Base-by-base conservation (phyloP, 1,140 invertebrate genomes). In the Calliopsis andreniformis region DNA sequence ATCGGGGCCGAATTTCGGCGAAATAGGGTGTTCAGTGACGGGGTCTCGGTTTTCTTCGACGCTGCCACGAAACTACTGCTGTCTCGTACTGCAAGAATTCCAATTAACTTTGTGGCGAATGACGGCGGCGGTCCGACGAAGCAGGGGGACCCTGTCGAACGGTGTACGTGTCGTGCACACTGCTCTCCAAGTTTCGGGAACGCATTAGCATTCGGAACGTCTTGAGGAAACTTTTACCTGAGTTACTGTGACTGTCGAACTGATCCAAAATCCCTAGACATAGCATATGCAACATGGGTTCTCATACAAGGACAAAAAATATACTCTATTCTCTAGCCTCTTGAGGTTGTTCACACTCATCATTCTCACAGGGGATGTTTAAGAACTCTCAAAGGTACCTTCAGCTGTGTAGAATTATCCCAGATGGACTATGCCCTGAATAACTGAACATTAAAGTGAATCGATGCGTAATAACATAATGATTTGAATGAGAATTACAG, bases 51-150 rank as follows among this genome's bases (percentile, higher is more conserved):
- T 49, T 18, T 53, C 49, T 25, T 14, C 32, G 35, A 39, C 32
- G 32, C 8, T 14, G 16, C 42, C 20, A 45, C 43, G 67, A 59
- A 47, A 70, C 55, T 59, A 6, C 3, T 25, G 51, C 10, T 70
- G 35, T 53, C 32, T 14, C 59, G 32, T 7, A 18, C 18, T 16
- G 32, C 59, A 72, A 63, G 69, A 72, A 72, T 72, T 72, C 69
- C 69, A 53, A 63, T 72, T 53, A 63, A 63, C 45, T 72, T 63
- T 3, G 12, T 10, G 2, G 18, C 20, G 23, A n/a, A 2, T 7
- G 25, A 42, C 45, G 45, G 39, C 32, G 45, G 10, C 20, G 18
- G n/a, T 61, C 20, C 25, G 23, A 16, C 20, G 8, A 7, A 6
- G 32, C 28, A 16, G n/a, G 30, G 8, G 49, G 4, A 16, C 8